Evolutionary conservation across 2,113 vertebrate species (phyloP), one percentile per base, ranked within the genome.

Genomic region (Baryphthengus martii): DNA sequence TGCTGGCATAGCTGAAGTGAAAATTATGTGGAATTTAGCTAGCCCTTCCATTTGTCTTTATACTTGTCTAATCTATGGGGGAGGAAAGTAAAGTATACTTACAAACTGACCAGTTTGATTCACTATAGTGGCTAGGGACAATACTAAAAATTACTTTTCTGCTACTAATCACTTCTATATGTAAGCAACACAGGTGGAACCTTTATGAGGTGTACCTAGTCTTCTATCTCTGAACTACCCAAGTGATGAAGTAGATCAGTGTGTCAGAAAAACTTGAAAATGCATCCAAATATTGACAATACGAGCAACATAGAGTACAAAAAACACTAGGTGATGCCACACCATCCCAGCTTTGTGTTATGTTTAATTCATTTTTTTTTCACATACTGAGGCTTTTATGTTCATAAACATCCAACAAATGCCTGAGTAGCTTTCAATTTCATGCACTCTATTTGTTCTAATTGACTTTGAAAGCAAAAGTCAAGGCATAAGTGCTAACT

Each of bases 171-270:
- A 5, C 2, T 49, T 53, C 21, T 40, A 24, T 33, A 17, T 82
- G 6, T 72, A 68, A 72, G 25, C 2, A 66, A 31, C 13, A 37
- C 0, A 53, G 18, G 14, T 39, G 9, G 11, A 55, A 2, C 0
- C 7, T 67, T 67, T 49, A n/a, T 56, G 7, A 18, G 3, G 19
- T 8, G 10, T 37, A 56, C 17, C 5, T 25, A 6, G 18, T 26
- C 20, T 45, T 62, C 6, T 23, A 58, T 2, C 9, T 47, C 28
- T 62, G 50, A 87, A 58, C 49, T 62, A 33, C 6, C 15, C 58
- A 47, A 59, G 15, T 58, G 7, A 62, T 63, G 10, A 28, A 63
- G 9, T 39, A 47, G 26, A 68, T 35, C 8, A 6, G n/a, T 50
- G 18, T 63, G 17, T 35, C 40, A 73, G 33, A 73, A 71, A 28